phyloP scores from a whole-genome alignment of 2,113 vertebrate genomes.

The Marmota monax region DNA sequence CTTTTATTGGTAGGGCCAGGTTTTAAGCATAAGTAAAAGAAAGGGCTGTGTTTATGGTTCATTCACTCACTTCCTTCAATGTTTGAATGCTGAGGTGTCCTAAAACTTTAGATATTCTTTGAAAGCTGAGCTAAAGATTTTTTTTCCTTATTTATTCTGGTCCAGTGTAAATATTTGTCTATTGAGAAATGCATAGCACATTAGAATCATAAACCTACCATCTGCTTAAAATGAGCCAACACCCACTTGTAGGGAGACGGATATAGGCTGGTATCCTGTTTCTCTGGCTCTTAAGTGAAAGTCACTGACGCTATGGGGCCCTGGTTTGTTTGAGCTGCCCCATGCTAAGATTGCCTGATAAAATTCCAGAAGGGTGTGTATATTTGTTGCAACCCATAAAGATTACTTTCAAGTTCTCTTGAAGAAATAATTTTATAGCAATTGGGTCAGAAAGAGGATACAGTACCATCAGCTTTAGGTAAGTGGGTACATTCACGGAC shows the following conservation, averaged over 20 bases:
- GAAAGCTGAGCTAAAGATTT: constrained; percentile 78
- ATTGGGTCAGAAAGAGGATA: background rate
- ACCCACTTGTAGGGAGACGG: constrained; percentile 83
- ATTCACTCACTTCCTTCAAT: constrained; percentile 56
- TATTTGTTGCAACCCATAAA: constrained; percentile 57
- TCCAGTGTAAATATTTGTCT: constrained; percentile 89
- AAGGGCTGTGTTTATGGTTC: background rate
- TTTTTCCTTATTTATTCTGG: constrained; percentile 83
- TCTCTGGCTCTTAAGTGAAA: constrained; percentile 75
- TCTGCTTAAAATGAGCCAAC: constrained; percentile 86
- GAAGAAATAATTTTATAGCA: background rate
- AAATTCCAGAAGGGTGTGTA: constrained; percentile 72
- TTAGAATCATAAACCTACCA: constrained; percentile 85
- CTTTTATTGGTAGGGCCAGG: constrained; percentile 42
- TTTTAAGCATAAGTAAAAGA: background rate
- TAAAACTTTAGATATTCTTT: constrained; percentile 74
- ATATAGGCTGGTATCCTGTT: constrained; percentile 87
- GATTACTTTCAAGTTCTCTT: constrained; percentile 56
- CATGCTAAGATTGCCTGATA: constrained; percentile 82
- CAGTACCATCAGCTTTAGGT: background rate
- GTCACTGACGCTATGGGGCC: constrained; percentile 68
- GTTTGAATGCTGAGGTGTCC: constrained; percentile 88
- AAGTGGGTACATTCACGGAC: background rate
- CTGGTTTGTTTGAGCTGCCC: constrained; percentile 83
- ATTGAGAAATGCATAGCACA: constrained; percentile 82